Base-by-base conservation (phyloP, 1,140 invertebrate species). In the Drosophila jambulina region DNA sequence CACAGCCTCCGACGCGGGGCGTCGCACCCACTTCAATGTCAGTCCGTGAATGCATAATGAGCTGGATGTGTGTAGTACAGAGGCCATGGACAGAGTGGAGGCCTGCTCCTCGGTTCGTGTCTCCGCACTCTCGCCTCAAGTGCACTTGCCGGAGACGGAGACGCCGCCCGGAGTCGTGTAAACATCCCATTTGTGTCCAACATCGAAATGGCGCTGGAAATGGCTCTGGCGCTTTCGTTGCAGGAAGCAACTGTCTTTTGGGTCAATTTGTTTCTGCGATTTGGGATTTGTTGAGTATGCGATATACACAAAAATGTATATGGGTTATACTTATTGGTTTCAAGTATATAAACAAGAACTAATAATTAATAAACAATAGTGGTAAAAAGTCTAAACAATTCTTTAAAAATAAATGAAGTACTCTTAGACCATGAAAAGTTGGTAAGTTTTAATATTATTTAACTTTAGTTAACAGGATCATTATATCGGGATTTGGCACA, bases 41-140 rank as follows among this genome's bases (percentile, higher is more conserved):
- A 90, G 78, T 84, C 72, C 81, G 70, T 88, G 84, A 87, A 88
- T 88, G 84, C 84, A 88, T 88, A 88, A 88, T 88, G 85, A 83
- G 83, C 70, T 29, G 7, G 8, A 27, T 49, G n/a, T 48, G 25
- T 60, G 59, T 43, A 51, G 38, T 40, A 51, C 21, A 56, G 34
- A 49, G 38, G 29, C 34, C 25, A 42, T 63, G 46, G 60, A 63
- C 43, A 40, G 48, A 45, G 23, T 21, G 40, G 32, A 59, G 48
- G 25, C 67, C 62, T 42, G 32, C 51, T 59, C 21, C 63, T n/a
- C 42, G 12, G 36, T 51, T 45, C 64, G 32, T 63, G 62, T 70
- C 51, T 60, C 65, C 59, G 70, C 58, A 68, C 70, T 87, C 72
- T 83, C 71, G 64, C 69, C 53, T 90, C 84, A 90, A 88, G 84